Base-by-base conservation (phyloP, 2,888 invertebrate genomes). In the Cylindroiulus punctatus region DNA sequence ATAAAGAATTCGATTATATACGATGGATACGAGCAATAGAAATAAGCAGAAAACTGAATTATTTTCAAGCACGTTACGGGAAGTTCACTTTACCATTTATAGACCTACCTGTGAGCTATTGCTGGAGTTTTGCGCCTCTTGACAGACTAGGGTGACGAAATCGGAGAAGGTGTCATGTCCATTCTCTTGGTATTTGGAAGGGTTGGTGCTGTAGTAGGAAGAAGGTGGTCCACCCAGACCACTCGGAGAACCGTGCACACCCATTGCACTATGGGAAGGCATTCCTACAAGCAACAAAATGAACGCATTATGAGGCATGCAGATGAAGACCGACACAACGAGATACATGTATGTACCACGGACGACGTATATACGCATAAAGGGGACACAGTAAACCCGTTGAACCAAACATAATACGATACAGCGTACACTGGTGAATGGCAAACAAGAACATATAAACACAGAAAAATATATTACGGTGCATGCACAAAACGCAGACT, bases 101-200 rank as follows among this genome's bases (percentile, higher is more conserved):
- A 0, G 19, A 85, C 84, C 36, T 81, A 88, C 89, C 86, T 89
- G 88, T 81, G 88, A 88, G 87, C 87, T 88, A 42, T 88, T 87
- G 89, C 94, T 93, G 87, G 94, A 94, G 88, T 94, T 94, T 89
- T 96, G 95, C 44, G 96, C 95, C 91, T 98, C 98, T 92, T 98
- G 98, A 90, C 98, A 98, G 86, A 98, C 98, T 90, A 98, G 96
- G 82, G 98, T 97, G 88, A 98, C 98, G 91, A 98, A 98, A 92
- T 98, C 98, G 1, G 97, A 96, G 88, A 98, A 94, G 0, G 96
- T 96, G 91, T 98, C 98, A 85, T 91, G 91, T 0, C 96, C 95
- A 89, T 95, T 96, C 90, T 96, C 96, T 85, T 95, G 94, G 91
- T 96, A 96, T 91, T 95, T 95, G 88, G 92, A 92, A 86, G 92